Evolutionary conservation across 2,797 vertebrate genomes (phyloP), one percentile per base, ranked within the genome.

Genomic region (Philypnodon macrostomus): DNA sequence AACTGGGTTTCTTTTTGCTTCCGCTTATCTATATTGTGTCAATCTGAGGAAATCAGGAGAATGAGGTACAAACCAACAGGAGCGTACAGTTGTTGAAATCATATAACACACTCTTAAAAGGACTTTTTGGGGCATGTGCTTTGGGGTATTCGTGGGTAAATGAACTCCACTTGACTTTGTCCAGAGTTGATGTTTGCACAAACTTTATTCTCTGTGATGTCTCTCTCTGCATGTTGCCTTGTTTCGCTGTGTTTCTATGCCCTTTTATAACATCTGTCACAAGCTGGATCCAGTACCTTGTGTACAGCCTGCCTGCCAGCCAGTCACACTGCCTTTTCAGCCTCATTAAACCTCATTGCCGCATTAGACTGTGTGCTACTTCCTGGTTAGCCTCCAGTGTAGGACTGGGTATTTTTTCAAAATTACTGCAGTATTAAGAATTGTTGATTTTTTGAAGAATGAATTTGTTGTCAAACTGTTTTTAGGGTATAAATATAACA

Each of bases 271-370:
- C 83, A 87, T 85, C 83, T 87, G 83, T 75, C 74, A 58, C 45
- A 58, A 58, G 77, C 74, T 82, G 72, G 72, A 78, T 81, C 73
- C 79, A 67, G 64, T 73, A 77, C 75, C 73, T n/a, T n/a, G n/a
- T n/a, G 58, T 66, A 66, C 83, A 70, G 57, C 68, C 77, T 53
- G 64, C 58, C 66, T 75, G 79, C 77, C 73, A 77, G 78, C 68
- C 53, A 82, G 81, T 86, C 79, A 74, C 71, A 59, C 67, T 44
- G 59, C 57, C 69, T 79, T 87, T 87, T 82, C 81, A 84, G 75
- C 66, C 71, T 70, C 81, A 87, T 85, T 82, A 83, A 82, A 73
- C 75, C 73, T 77, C 79, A 76, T 60, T 63, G 68, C 77, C 72
- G 73, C 69, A 76, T 82, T 58, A 71, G 68, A 56, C 58, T 51